Evolutionary conservation across 2,888 invertebrate genomes (phyloP).

Genomic region (Drosophila basisetae): DNA sequence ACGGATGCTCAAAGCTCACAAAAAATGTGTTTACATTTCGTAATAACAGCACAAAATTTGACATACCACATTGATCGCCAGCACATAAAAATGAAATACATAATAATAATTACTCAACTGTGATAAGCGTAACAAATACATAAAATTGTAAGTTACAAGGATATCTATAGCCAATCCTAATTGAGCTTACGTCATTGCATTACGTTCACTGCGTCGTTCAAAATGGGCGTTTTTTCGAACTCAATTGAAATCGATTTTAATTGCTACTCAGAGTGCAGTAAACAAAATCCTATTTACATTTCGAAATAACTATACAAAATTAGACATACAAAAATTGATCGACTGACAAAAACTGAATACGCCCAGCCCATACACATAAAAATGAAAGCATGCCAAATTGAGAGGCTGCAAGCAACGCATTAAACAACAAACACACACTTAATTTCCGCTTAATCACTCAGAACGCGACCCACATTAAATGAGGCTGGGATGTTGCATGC

Average conservation of each 20-base stretch:
- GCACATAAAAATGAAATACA: constrained; percentile 25
- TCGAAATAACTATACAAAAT: not conserved
- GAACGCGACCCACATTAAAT: constrained; percentile 68
- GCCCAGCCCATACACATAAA: constrained; percentile 19
- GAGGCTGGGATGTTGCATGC: constrained; percentile 25
- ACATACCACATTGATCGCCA: constrained; percentile 28
- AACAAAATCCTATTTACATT: not conserved
- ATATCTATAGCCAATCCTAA: not conserved
- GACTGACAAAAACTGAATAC: constrained; percentile 25
- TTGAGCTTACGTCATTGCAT: constrained; percentile 1
- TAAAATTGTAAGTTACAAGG: not conserved
- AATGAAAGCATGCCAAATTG: constrained; percentile 65
- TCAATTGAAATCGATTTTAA: not conserved
- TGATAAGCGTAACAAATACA: not conserved
- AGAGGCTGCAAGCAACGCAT: constrained; percentile 44
- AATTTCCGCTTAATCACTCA: constrained; percentile 77
- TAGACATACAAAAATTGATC: constrained; percentile 32
- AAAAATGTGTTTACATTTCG: not conserved
- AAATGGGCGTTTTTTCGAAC: not conserved
- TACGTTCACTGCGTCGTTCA: not conserved
- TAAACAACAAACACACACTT: constrained; percentile 53
- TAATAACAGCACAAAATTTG: constrained; percentile 4
- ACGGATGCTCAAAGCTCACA: not conserved
- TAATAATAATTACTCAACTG: not conserved
- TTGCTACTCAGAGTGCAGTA: not conserved